phyloP scores from a whole-genome alignment of 2,888 invertebrate genomes.

The Macropis europaea region DNA sequence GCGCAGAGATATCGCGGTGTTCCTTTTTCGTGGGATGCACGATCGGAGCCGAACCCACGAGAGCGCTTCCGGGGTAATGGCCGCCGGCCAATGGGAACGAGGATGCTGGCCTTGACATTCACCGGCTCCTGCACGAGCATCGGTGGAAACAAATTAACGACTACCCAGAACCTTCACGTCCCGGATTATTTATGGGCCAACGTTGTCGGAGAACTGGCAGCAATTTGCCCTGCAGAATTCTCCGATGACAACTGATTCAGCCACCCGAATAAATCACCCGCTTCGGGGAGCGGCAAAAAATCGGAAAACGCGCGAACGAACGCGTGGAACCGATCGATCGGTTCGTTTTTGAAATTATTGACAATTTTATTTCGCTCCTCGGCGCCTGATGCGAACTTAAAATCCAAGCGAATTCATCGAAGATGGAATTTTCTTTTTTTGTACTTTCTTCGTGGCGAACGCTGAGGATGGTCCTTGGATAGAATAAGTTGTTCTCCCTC shows the following conservation, averaged over 20 bases:
- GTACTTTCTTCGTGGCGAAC: neutral
- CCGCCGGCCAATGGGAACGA: constrained; percentile 60
- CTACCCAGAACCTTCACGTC: constrained; percentile 31
- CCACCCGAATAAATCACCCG: neutral
- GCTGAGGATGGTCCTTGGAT: neutral
- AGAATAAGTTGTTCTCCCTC: constrained; percentile 13
- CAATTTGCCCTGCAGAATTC: constrained; percentile 23
- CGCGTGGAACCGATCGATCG: too few relatives aligned
- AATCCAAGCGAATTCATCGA: too few relatives aligned
- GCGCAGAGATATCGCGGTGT: constrained; percentile 5
- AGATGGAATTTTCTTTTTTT: too few relatives aligned
- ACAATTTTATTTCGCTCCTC: too few relatives aligned
- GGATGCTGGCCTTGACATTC: constrained; percentile 71
- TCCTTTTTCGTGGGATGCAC: constrained; percentile 39
- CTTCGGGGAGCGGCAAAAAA: neutral
- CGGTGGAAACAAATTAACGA: constrained; percentile 56
- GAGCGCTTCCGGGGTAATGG: constrained; percentile 66
- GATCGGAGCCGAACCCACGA: constrained; percentile 39
- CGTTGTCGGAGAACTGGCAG: constrained; percentile 1
- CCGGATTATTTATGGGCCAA: constrained; percentile 35
- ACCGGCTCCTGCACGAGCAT: constrained; percentile 53
- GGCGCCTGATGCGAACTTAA: too few relatives aligned
- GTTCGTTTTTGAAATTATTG: too few relatives aligned
- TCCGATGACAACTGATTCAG: constrained; percentile 16
- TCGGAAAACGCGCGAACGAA: neutral